Evolutionary conservation across 2,797 vertebrate species (phyloP).

Genomic region (Oreochromis mossambicus): DNA sequence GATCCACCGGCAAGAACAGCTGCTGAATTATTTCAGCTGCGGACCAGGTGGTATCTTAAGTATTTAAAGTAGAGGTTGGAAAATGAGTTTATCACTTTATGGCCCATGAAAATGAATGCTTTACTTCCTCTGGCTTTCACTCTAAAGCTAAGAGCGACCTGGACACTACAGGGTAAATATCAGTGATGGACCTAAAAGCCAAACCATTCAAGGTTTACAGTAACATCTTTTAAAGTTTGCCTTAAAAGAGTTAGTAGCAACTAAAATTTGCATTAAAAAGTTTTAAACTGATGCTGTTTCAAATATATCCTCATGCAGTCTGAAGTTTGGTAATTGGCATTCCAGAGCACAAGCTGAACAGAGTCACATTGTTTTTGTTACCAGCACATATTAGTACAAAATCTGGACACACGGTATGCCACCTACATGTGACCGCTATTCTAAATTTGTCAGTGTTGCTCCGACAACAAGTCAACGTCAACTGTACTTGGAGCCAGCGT

Average conservation of each 20-base stretch:
- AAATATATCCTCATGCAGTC: background rate
- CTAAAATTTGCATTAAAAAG: background rate
- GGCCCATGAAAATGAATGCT: background rate
- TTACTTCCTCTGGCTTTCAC: background rate
- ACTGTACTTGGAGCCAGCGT: background rate
- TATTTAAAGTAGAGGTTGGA: background rate
- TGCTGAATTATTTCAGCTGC: background rate
- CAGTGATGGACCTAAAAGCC: background rate
- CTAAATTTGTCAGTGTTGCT: slow-evolving; percentile 4
- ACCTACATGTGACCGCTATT: background rate
- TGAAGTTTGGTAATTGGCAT: background rate
- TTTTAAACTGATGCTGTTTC: background rate
- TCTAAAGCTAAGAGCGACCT: background rate
- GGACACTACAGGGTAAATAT: background rate
- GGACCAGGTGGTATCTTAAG: background rate
- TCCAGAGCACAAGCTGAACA: background rate
- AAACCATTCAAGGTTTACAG: accelerated
- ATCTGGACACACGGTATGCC: background rate
- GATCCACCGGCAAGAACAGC: background rate
- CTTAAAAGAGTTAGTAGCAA: background rate
- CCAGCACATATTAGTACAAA: background rate
- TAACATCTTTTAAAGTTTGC: background rate
- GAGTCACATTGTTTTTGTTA: background rate
- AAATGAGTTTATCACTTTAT: background rate
- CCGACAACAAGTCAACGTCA: slow-evolving; percentile 1